Evolutionary conservation across 2,113 vertebrate species (phyloP), one percentile per base, ranked within the genome.

Genomic region (Terrapene triunguis): DNA sequence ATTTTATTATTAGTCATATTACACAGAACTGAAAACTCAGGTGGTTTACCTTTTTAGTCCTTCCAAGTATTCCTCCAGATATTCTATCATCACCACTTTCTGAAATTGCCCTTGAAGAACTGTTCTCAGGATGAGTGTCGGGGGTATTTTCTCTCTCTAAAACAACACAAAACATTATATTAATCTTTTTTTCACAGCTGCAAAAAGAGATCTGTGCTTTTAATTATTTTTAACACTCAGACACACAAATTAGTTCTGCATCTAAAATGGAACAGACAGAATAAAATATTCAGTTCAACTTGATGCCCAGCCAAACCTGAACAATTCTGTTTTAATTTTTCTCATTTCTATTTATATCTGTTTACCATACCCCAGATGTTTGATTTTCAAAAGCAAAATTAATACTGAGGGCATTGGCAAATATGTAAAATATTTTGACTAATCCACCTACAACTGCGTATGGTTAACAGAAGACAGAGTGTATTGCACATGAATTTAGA

Each of bases 11-110:
- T 53, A 57, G 27, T 80, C 65, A 94, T 65, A 69, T 3, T 3
- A 35, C 10, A 48, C 55, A 94, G 81, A 86, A 97, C 42, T 59
- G 22, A 94, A 86, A 95, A 78, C 85, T 83, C 48, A 88, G 47
- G 53, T 82, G n/a, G 95, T 93, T 27, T 95, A 99, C 98, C 97
- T 95, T 98, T 95, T 95, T 98, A 51, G 80, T 69, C 65, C 87
- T 98, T 69, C 97, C 97, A 62, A 48, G 0, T 2, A 53, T 80
- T 97, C 87, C 95, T 94, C 35, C 97, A 95, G 92, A 81, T 95
- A 62, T 54, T 97, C 95, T 96, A 87, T 96, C 95, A 82, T 59
- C 92, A 88, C 51, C 90, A 76, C 44, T 89, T 92, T 88, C 95
- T 10, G 69, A 27, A 85, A 82, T 21, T 74, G 96, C 87, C 89